Evolutionary conservation across 2,797 vertebrate species (phyloP).

Genomic region (Mastacembelus armatus): DNA sequence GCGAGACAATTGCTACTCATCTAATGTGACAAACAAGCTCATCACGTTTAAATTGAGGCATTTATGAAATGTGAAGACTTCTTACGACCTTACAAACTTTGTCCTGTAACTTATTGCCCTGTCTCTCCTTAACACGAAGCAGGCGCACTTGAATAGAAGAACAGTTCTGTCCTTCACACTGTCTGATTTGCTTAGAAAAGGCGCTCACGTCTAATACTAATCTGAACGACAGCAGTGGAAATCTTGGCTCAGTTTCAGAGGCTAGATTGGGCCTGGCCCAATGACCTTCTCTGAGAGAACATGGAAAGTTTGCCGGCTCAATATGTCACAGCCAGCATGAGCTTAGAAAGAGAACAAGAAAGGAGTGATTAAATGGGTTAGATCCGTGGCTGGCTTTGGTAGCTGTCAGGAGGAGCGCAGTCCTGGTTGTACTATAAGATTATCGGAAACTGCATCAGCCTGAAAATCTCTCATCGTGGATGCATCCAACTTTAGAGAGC

Average conservation of each 20-base stretch:
- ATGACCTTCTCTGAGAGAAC: constrained; percentile 81
- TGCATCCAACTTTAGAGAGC: constrained; percentile 21
- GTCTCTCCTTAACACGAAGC: constrained; percentile 77
- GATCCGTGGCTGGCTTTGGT: constrained; percentile 57
- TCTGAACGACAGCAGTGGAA: constrained; percentile 84
- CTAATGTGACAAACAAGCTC: constrained; percentile 38
- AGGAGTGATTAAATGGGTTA: constrained; percentile 73
- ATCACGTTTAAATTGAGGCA: constrained; percentile 61
- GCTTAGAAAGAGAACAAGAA: constrained; percentile 74
- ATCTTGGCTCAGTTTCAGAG: constrained; percentile 86
- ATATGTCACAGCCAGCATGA: constrained; percentile 72
- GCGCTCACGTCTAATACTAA: constrained; percentile 83
- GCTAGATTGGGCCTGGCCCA: constrained; percentile 81
- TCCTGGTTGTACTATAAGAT: constrained; percentile 58
- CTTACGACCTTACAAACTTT: constrained; percentile 72
- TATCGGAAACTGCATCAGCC: constrained; percentile 54
- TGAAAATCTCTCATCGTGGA: constrained; percentile 37
- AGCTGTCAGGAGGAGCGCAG: constrained; percentile 60
- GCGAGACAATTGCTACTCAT: constrained; percentile 36
- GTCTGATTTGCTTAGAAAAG: constrained; percentile 84
- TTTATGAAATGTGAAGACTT: constrained; percentile 62
- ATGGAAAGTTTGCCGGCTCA: constrained; percentile 81
- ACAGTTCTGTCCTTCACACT: constrained; percentile 83
- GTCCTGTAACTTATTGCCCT: constrained; percentile 76
- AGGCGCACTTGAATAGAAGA: constrained; percentile 77